phyloP scores from a whole-genome alignment of 2,797 vertebrate species.

The Halcyon smyrnensis region DNA sequence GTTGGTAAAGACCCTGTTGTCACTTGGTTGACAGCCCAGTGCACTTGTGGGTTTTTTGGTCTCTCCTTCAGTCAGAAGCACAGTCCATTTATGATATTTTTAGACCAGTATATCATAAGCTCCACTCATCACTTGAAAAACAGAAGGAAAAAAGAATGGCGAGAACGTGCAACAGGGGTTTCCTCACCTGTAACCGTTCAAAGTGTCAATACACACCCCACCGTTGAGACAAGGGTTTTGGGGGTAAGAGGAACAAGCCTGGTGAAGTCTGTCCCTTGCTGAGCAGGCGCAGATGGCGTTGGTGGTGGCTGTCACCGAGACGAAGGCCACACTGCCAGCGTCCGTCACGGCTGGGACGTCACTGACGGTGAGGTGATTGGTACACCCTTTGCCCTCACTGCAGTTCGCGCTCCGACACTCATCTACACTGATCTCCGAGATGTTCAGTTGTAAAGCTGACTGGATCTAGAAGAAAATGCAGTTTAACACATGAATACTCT shows the following conservation, averaged over 20 bases:
- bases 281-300: slow-evolving; percentile 79
- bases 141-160: not conserved
- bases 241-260: slow-evolving; percentile 83
- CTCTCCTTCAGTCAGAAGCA: not conserved
- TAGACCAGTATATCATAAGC: not conserved
- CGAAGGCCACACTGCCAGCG: slow-evolving; percentile 81
- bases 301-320: slow-evolving; percentile 80
- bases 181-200: slow-evolving; percentile 88
- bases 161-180: not conserved
- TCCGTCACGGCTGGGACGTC: slow-evolving; percentile 82
- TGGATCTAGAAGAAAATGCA: slow-evolving; percentile 80
- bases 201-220: slow-evolving; percentile 84
- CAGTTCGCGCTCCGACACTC: slow-evolving; percentile 83
- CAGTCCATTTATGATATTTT: not conserved
- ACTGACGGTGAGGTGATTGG: slow-evolving; percentile 72
- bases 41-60: not conserved
- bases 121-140: not conserved
- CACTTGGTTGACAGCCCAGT: not conserved
- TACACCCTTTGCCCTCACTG: slow-evolving; percentile 74
- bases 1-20: not conserved
- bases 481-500: not conserved
- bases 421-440: slow-evolving; percentile 84
- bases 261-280: slow-evolving; percentile 80
- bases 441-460: slow-evolving; percentile 82
- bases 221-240: slow-evolving; percentile 88